Conservation (phyloP, 64 coral and sea anemone genomes). For the Pachyseris speciosa region DNA sequence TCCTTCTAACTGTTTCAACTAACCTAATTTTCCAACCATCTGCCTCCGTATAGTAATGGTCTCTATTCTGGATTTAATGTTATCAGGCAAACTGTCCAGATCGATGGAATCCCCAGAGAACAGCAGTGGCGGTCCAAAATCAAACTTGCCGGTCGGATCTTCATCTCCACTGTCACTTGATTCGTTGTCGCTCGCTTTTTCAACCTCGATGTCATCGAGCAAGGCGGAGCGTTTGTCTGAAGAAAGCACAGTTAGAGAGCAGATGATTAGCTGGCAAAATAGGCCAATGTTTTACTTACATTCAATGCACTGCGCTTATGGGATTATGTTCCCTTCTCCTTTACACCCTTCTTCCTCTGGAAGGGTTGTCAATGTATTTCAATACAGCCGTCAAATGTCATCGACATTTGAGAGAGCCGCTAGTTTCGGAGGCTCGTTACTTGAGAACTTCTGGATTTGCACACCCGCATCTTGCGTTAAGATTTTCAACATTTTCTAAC, state of each 20-base stretch:
- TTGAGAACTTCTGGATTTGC: too few species aligned
- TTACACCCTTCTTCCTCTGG: too few species aligned
- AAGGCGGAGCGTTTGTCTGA: conserved; percentile 11
- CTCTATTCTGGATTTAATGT: conserved; percentile 69
- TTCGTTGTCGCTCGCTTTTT: conserved; percentile 40
- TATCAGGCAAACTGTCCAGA: conserved; percentile 80
- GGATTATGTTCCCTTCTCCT: too few species aligned
- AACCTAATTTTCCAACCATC: conserved; percentile 92
- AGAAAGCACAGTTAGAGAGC: neutral
- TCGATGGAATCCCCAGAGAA: conserved; percentile 90
- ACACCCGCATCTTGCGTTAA: too few species aligned
- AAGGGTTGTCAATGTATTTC: too few species aligned
- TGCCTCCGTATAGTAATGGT: conserved; percentile 88
- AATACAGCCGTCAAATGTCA: too few species aligned
- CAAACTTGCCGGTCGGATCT: conserved; percentile 68
- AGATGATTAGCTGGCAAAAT: neutral
- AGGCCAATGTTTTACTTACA: too few species aligned
- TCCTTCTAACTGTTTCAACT: too few species aligned
- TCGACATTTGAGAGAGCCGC: too few species aligned
- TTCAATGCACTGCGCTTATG: too few species aligned
- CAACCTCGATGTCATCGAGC: conserved; percentile 40
- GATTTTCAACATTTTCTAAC: too few species aligned
- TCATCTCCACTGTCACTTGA: conserved; percentile 62
- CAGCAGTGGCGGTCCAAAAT: conserved; percentile 85
- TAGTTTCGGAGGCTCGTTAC: too few species aligned